phyloP scores from a whole-genome alignment of 1,140 invertebrate genomes.

The Ceratosolen fusciceps region DNA sequence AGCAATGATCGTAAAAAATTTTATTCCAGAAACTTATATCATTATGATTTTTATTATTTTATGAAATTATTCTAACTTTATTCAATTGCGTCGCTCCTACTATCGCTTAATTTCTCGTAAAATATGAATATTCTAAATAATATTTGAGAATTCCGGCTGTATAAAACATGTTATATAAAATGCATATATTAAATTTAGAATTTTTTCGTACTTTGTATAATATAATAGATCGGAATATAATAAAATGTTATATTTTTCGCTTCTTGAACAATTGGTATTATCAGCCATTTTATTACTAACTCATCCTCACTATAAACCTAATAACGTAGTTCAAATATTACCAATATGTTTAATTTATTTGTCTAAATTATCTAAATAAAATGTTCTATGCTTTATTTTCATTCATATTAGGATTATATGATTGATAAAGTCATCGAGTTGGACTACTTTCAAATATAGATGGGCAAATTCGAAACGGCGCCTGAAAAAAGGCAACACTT shows the following conservation, averaged over 20 bases:
- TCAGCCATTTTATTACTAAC: background rate
- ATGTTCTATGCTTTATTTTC: too few species aligned
- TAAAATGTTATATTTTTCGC: background rate
- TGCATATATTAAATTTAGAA: background rate
- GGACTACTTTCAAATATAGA: too few species aligned
- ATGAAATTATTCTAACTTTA: background rate
- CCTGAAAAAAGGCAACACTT: background rate
- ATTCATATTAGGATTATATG: too few species aligned
- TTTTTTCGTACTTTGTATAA: background rate
- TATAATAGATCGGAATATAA: background rate
- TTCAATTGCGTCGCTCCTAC: too few species aligned
- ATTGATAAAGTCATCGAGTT: too few species aligned
- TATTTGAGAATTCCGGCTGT: too few species aligned
- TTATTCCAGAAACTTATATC: background rate
- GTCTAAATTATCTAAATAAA: too few species aligned
- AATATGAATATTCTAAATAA: too few species aligned
- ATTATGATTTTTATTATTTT: background rate
- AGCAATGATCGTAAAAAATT: background rate
- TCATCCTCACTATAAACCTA: too few species aligned
- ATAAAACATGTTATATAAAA: background rate
- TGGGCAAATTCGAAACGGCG: background rate
- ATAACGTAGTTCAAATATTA: too few species aligned
- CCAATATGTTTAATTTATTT: too few species aligned
- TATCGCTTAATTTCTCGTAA: too few species aligned
- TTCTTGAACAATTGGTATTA: background rate